phyloP scores from a whole-genome alignment of 2,888 invertebrate species.

The Volucella bombylans region DNA sequence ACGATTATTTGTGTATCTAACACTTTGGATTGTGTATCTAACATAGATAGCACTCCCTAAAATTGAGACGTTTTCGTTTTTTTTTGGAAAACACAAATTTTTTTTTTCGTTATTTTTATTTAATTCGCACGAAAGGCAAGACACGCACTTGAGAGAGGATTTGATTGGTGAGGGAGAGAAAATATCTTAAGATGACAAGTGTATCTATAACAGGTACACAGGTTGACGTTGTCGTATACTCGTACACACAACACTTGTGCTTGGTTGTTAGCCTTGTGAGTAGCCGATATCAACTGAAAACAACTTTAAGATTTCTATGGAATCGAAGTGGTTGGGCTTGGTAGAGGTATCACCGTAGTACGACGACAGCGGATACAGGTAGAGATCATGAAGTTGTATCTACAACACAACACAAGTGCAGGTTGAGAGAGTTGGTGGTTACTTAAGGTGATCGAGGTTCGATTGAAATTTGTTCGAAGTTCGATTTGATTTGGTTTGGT shows the following conservation, averaged over 20 bases:
- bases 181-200: slow-evolving; percentile 56
- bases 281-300: slow-evolving; percentile 83
- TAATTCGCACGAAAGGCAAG: slow-evolving; percentile 60
- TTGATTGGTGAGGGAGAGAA: slow-evolving; percentile 34
- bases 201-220: slow-evolving; percentile 53
- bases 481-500: slow-evolving; percentile 44
- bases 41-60: slow-evolving; percentile 53
- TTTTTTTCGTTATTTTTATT: slow-evolving; percentile 25
- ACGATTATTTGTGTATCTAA: slow-evolving; percentile 59
- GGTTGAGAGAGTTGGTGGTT: slow-evolving; percentile 40
- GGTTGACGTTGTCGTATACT: slow-evolving; percentile 34
- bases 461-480: slow-evolving; percentile 70
- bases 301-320: slow-evolving; percentile 82
- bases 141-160: slow-evolving; percentile 39
- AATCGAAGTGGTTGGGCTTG: slow-evolving; percentile 78
- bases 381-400: slow-evolving; percentile 51
- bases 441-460: slow-evolving; percentile 40
- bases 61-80: slow-evolving; percentile 36
- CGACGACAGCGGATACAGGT: slow-evolving; percentile 63
- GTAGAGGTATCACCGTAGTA: slow-evolving; percentile 73
- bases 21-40: slow-evolving; percentile 40
- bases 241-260: slow-evolving; percentile 57
- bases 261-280: slow-evolving; percentile 83
- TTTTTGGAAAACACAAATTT: slow-evolving; percentile 23
- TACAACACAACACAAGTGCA: slow-evolving; percentile 50